These are phyloP conservation scores for Tychaedon coryphoeus DNA, from an alignment of 2,113 vertebrate genomes.

Conservation along the genomic window DNA sequence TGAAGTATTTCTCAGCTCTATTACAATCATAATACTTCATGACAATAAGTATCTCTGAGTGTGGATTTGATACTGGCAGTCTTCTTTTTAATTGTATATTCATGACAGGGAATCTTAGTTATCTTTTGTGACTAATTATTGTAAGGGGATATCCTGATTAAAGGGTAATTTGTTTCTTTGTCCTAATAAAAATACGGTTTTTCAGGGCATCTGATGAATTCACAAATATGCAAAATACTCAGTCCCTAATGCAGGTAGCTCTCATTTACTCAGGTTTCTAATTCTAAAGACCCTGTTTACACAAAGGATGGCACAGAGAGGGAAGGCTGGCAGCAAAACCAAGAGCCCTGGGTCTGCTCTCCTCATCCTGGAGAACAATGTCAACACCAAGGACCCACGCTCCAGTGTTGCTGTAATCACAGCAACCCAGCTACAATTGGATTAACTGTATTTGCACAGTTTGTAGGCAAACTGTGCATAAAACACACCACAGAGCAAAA, in stretches of 20 bases:
- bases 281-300: not conserved
- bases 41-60: not conserved
- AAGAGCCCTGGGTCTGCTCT: not conserved
- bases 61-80: not conserved
- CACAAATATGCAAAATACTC: not conserved
- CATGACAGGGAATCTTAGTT: not conserved
- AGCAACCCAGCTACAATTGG: not conserved
- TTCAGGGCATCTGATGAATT: not conserved
- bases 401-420: not conserved
- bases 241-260: not conserved
- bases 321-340: not conserved
- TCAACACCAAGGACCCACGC: rapidly evolving
- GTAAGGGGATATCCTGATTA: not conserved
- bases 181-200: not conserved
- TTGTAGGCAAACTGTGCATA: not conserved
- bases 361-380: not conserved
- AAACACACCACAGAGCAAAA: not conserved
- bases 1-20: not conserved
- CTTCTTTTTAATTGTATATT: not conserved
- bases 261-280: not conserved
- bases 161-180: not conserved
- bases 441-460: not conserved
- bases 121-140: not conserved
- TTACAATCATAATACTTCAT: not conserved
- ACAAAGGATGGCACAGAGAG: not conserved